Percentiles rank a stretch among this genome's conserved stretches.
Evolutionary conservation across 2,113 vertebrate genomes (phyloP).

Genomic region (Corythornis madagascariensis): DNA sequence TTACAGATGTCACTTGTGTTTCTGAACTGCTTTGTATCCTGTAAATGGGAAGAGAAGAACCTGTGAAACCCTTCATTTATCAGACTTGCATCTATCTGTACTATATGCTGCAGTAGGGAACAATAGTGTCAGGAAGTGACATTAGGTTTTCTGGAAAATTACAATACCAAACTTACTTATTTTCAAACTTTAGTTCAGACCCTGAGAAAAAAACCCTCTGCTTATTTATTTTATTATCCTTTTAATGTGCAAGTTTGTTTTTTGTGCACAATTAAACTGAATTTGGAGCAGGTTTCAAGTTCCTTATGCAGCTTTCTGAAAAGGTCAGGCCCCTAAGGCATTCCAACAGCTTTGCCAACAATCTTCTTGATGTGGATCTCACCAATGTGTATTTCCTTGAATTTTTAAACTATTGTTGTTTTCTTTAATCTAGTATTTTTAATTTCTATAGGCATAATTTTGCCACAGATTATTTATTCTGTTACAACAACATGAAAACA

Average conservation of each 20-base stretch:
- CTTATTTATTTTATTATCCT: neutral
- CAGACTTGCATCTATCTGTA: neutral
- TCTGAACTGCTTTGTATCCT: conserved; percentile 13
- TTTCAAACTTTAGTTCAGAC: neutral
- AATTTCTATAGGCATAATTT: neutral
- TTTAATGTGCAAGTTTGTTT: neutral
- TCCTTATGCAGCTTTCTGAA: neutral
- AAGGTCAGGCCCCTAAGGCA: neutral
- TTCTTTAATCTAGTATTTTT: neutral
- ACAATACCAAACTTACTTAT: neutral
- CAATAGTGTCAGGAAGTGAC: neutral
- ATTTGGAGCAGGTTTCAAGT: neutral
- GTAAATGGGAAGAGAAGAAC: neutral
- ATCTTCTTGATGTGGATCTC: neutral
- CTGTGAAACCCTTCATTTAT: neutral
- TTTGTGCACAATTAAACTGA: neutral
- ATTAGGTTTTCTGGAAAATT: neutral
- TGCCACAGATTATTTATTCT: neutral
- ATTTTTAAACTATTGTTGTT: neutral
- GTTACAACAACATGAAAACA: neutral
- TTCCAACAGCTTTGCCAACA: neutral
- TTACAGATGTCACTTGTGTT: neutral
- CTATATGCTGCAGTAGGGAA: neutral
- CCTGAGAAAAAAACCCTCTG: neutral
- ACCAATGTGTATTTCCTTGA: neutral